Evolutionary conservation across 2,888 invertebrate genomes (phyloP), one percentile per base, ranked within the genome.

Genomic region (Zaprionus bogoriensis): DNA sequence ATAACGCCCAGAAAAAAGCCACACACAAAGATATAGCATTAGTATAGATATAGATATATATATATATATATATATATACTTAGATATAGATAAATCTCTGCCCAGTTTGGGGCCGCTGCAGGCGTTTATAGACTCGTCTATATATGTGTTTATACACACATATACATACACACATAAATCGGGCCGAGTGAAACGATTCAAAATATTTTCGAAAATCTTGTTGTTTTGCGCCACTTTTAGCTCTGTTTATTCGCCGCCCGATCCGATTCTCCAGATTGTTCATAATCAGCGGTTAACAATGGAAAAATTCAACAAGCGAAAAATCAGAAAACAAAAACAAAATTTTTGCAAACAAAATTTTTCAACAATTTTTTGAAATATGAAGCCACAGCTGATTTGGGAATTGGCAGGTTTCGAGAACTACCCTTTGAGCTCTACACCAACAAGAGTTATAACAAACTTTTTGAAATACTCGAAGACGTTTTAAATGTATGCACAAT

Each of bases 1-100:
- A 81, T 81, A 81, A 67, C 45, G 39, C 22, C 59, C 44, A 47
- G 58, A 61, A 51, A 47, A 27, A 27, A 27, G 9, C 10, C 27
- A 27, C 10, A 45, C 38, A 47, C 41, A 45, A 32, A 51, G 17
- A 61, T 50, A 50, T 44, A 64, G 19, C 12, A 45, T 45, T n/a
- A 3, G 53, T n/a, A 52, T 17, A 48, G 36, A 48, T 12, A 54
- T 1, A 52, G 17, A 48, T 36, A 45, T 22, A 57, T 28, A 67
- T 25, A 48, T 14, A 51, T 17, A 38, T 9, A 25, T 53, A 45
- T 10, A 20, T 38, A 38, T 47, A 30, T n/a, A 22, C 14, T 17
- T n/a, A n/a, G 39, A 19, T 57, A 12, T 50, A 52, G 52, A 72
- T 57, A 70, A 65, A 60, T 72, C 55, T 57, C 6, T 55, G 30